Conservation (phyloP, 2,113 vertebrate species). For the Lophius piscatorius region DNA sequence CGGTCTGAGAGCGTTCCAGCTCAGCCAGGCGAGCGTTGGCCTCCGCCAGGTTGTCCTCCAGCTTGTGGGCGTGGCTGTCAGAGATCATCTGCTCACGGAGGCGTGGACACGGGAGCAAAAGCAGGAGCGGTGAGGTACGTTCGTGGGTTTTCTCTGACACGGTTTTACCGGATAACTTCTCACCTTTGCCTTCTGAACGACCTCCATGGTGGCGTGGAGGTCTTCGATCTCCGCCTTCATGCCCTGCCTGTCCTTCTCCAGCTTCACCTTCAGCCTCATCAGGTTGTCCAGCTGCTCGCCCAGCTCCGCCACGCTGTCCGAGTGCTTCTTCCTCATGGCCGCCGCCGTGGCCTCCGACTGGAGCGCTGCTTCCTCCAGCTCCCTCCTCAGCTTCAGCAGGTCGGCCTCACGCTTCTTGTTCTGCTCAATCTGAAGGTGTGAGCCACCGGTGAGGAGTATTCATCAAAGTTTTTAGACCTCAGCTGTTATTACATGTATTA, state of each 20-base stretch:
- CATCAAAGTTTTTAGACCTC: no score
- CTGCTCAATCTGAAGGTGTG: constrained; percentile 68
- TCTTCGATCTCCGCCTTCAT: constrained; percentile 76
- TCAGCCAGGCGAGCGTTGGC: constrained; percentile 71
- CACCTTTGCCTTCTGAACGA: constrained; percentile 74
- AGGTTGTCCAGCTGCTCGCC: constrained; percentile 63
- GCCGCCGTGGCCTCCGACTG: constrained; percentile 68
- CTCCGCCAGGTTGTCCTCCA: constrained; percentile 81
- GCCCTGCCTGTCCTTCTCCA: constrained; percentile 80
- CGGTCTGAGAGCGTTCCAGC: constrained; percentile 78
- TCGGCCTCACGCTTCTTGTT: constrained; percentile 76
- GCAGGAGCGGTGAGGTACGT: neutral
- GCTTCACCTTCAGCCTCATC: constrained; percentile 71
- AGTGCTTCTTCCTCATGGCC: constrained; percentile 71
- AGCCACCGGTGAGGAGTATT: no score
- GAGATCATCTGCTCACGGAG: constrained; percentile 66
- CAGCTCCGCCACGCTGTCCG: constrained; percentile 28
- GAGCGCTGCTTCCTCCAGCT: constrained; percentile 75
- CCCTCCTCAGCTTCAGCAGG: constrained; percentile 73
- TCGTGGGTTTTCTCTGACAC: no score
- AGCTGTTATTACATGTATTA: no score
- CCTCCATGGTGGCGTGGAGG: constrained; percentile 65
- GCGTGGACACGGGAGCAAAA: neutral
- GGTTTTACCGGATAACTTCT: neutral
- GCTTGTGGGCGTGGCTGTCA: constrained; percentile 60